Evolutionary conservation across 2,113 vertebrate species (phyloP).

Genomic region (Tragelaphus strepsiceros): DNA sequence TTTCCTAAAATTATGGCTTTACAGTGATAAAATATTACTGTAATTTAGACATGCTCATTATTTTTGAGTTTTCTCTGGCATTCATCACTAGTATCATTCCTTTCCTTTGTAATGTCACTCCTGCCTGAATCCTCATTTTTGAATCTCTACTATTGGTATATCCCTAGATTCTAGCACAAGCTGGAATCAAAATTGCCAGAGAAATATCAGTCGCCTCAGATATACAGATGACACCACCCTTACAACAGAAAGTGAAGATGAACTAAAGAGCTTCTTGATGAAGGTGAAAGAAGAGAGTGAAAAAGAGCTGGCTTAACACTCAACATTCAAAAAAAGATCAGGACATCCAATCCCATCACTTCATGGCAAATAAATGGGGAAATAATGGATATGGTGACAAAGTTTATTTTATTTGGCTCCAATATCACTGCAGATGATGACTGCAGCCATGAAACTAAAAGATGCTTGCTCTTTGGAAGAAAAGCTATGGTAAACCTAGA

Average conservation of each 20-base stretch:
- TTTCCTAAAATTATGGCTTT: neutral
- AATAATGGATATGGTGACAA: neutral
- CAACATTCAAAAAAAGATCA: neutral
- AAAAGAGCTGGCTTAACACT: neutral
- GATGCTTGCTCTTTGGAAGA: neutral
- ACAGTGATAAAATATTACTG: neutral
- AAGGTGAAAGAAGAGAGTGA: neutral
- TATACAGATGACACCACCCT: neutral
- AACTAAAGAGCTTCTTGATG: neutral
- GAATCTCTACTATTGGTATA: fast-evolving
- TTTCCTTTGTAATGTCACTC: neutral
- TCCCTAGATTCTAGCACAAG: neutral
- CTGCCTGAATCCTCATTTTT: neutral
- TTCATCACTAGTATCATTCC: neutral
- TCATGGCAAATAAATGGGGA: neutral
- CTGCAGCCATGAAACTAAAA: neutral
- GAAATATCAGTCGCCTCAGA: neutral
- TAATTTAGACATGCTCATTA: neutral
- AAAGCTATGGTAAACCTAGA: neutral
- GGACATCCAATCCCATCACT: neutral
- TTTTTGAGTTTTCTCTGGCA: neutral
- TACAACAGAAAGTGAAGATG: neutral
- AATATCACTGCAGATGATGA: neutral
- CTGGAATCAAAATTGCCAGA: neutral
- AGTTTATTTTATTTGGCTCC: neutral